Percentiles rank a stretch among this genome's conserved stretches.
These are phyloP conservation scores for Sapajus apella DNA, from an alignment of 2,113 vertebrate species.

Conservation along the genomic window DNA sequence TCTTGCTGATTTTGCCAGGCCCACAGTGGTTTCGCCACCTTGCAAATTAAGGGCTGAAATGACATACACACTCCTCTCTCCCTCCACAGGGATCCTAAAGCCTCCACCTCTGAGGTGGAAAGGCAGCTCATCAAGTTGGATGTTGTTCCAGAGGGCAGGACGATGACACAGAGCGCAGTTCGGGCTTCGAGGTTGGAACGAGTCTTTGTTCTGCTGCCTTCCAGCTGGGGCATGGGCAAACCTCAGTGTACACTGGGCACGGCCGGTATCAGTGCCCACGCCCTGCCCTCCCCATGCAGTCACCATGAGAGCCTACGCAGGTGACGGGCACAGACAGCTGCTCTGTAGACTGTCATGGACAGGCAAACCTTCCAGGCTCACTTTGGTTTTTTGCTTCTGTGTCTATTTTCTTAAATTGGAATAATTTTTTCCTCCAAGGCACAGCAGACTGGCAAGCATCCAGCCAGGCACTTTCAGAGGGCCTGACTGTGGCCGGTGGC, in stretches of 20 bases:
- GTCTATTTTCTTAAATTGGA: not conserved
- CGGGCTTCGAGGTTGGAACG: not conserved
- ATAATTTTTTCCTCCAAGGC: not conserved
- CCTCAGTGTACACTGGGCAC: not conserved
- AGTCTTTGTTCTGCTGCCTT: not conserved
- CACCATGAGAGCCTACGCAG: not conserved
- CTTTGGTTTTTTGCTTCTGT: not conserved
- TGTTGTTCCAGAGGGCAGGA: too few species aligned
- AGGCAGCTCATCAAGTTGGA: rapidly evolving
- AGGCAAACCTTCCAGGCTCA: not conserved
- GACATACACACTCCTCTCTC: not conserved
- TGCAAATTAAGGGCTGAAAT: not conserved
- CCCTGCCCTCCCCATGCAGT: too few species aligned
- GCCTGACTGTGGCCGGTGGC: not conserved
- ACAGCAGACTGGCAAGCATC: not conserved
- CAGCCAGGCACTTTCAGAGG: not conserved
- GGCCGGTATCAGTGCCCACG: rapidly evolving
- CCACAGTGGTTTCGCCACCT: not conserved
- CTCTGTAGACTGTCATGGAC: not conserved
- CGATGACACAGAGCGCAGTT: rapidly evolving
- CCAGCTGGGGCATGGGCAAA: not conserved
- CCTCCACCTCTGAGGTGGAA: not conserved
- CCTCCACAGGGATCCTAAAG: not conserved
- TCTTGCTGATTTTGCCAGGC: too few species aligned
- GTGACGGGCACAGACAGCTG: rapidly evolving